phyloP scores from a whole-genome alignment of 2,888 invertebrate genomes.

The Erebia aethiops region DNA sequence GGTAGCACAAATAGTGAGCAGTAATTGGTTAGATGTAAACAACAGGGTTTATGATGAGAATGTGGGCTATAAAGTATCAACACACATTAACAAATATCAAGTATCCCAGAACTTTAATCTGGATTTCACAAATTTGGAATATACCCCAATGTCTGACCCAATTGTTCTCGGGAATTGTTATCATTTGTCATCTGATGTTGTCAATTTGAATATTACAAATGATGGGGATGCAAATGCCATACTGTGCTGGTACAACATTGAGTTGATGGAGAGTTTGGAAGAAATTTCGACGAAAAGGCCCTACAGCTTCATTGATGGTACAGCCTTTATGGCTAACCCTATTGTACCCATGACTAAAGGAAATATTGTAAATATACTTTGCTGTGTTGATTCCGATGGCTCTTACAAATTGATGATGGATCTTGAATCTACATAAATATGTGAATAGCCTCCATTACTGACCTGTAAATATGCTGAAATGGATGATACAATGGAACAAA shows the following conservation, averaged over 20 bases:
- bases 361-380: slow-evolving; percentile 55
- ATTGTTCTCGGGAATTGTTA: slow-evolving; percentile 52
- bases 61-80: slow-evolving; percentile 79
- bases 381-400: slow-evolving; percentile 61
- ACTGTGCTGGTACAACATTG: slow-evolving; percentile 81
- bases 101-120: slow-evolving; percentile 82
- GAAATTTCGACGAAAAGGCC: slow-evolving; percentile 70
- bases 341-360: slow-evolving; percentile 54
- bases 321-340: slow-evolving; percentile 71
- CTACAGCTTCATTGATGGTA: slow-evolving; percentile 72
- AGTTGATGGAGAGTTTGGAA: slow-evolving; percentile 63
- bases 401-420: slow-evolving; percentile 62
- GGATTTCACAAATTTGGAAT: slow-evolving; percentile 69
- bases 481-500: too few species aligned
- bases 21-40: slow-evolving; percentile 82
- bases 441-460: neutral
- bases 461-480: too few species aligned
- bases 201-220: slow-evolving; percentile 56
- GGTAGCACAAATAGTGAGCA: slow-evolving; percentile 83
- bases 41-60: slow-evolving; percentile 83
- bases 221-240: slow-evolving; percentile 76
- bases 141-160: slow-evolving; percentile 65
- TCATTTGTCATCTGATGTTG: slow-evolving; percentile 45
- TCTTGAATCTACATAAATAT: slow-evolving; percentile 41
- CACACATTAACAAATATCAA: slow-evolving; percentile 83